Conservation (phyloP, 2,888 invertebrate genomes). For the Anodontia alba region DNA sequence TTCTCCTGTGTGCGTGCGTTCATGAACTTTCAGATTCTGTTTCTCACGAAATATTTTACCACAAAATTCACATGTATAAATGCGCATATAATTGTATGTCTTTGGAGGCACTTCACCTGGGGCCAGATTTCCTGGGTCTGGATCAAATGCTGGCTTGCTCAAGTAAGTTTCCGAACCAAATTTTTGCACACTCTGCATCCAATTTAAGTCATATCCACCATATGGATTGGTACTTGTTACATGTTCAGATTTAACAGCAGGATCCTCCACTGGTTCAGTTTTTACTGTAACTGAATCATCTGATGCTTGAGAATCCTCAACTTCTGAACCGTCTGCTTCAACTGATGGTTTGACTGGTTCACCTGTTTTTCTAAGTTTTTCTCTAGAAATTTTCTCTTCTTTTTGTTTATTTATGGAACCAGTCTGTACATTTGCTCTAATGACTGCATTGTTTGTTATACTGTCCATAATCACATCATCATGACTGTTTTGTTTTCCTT, state of each 20-base stretch:
- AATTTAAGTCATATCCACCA: background rate
- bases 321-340: background rate
- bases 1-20: slow-evolving; percentile 57
- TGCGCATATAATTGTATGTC: slow-evolving; percentile 13
- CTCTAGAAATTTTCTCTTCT: background rate
- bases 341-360: background rate
- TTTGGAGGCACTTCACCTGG: background rate
- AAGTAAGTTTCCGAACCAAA: background rate
- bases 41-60: slow-evolving; percentile 55
- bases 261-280: background rate
- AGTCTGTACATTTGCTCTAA: background rate
- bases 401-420: background rate
- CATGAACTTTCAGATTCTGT: slow-evolving; percentile 53
- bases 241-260: background rate
- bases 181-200: background rate
- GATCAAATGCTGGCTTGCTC: background rate
- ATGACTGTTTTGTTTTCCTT: background rate
- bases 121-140: background rate
- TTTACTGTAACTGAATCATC: background rate
- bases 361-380: background rate
- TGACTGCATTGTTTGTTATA: background rate
- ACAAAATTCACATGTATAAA: slow-evolving; percentile 50
- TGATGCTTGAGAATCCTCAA: background rate
- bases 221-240: background rate
- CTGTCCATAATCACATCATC: background rate